Percentiles rank a stretch among this genome's conserved stretches.
Conservation (phyloP, 2,113 vertebrate genomes). For the Perca schrenkii region DNA sequence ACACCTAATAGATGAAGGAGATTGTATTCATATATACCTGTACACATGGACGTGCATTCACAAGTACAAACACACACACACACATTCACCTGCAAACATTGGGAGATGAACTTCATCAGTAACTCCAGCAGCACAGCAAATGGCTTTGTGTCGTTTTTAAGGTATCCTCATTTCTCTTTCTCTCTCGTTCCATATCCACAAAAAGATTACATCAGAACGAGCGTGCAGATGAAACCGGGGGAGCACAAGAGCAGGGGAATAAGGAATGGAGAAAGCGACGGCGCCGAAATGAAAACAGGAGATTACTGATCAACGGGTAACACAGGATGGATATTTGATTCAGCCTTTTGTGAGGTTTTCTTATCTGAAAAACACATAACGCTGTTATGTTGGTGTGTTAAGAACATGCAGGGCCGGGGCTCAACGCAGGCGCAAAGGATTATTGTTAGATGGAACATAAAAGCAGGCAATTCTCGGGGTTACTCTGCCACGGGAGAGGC, state of each 20-base stretch:
- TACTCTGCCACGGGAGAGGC: slow-evolving; percentile 15
- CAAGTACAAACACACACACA: not conserved
- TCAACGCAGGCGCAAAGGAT: slow-evolving; percentile 22
- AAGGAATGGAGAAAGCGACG: slow-evolving; percentile 29
- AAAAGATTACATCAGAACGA: slow-evolving; percentile 67
- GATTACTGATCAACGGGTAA: slow-evolving; percentile 75
- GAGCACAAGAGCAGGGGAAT: slow-evolving; percentile 46
- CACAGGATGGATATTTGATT: slow-evolving; percentile 73
- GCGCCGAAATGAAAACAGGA: slow-evolving; percentile 75
- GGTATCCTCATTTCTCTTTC: slow-evolving; percentile 58
- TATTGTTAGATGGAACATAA: slow-evolving; percentile 49
- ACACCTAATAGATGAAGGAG: slow-evolving; percentile 46
- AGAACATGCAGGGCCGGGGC: slow-evolving; percentile 38
- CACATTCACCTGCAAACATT: slow-evolving; percentile 22
- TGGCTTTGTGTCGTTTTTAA: slow-evolving; percentile 62
- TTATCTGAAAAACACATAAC: slow-evolving; percentile 72
- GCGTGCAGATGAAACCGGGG: slow-evolving; percentile 52
- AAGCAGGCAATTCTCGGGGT: slow-evolving; percentile 34
- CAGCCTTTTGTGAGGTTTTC: slow-evolving; percentile 62
- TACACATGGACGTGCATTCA: not conserved
- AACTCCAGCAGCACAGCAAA: slow-evolving; percentile 49
- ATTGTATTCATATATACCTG: slow-evolving; percentile 7
- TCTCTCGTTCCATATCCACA: slow-evolving; percentile 40
- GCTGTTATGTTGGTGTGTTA: slow-evolving; percentile 54
- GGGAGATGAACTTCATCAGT: slow-evolving; percentile 56